A percentile compares a stretch with the other conserved stretches of the same genome.
Conservation (phyloP, 2,797 vertebrate genomes). For the Etheostoma perlongum region DNA sequence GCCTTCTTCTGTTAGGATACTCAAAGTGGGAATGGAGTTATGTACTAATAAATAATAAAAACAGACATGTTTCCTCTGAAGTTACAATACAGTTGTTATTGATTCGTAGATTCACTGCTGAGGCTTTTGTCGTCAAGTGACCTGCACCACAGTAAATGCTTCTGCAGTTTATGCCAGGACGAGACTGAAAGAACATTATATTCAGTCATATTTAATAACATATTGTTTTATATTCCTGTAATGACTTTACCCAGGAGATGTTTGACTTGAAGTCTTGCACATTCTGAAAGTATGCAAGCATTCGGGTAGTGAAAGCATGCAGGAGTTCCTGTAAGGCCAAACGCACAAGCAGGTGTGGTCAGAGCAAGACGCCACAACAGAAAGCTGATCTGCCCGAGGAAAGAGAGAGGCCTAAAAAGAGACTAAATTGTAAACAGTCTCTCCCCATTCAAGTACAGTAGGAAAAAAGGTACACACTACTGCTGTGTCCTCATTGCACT, state of each 20-base stretch:
- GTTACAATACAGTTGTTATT: neutral
- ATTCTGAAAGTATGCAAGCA: constrained; percentile 19
- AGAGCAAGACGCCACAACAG: constrained; percentile 44
- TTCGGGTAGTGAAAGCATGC: constrained; percentile 23
- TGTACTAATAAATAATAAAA: neutral
- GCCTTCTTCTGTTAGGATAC: neutral
- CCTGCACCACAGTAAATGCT: neutral
- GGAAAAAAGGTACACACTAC: constrained; percentile 35
- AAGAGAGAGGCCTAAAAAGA: constrained; percentile 45
- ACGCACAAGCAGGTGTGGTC: constrained; percentile 32
- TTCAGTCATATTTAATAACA: neutral
- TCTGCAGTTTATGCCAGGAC: neutral
- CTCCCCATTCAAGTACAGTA: constrained; percentile 26
- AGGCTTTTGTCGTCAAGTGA: constrained; percentile 21
- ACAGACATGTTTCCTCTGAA: neutral
- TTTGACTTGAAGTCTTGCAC: neutral
- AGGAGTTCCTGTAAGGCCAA: constrained; percentile 45
- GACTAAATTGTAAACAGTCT: constrained; percentile 55
- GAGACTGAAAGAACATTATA: neutral
- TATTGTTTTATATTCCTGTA: neutral
- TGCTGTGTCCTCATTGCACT: constrained; percentile 28
- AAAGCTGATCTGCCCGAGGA: constrained; percentile 48
- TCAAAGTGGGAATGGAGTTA: neutral
- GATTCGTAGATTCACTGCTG: neutral
- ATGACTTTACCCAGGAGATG: neutral